Conservation (phyloP, 2,888 invertebrate genomes). For the Callosobruchus maculatus region DNA sequence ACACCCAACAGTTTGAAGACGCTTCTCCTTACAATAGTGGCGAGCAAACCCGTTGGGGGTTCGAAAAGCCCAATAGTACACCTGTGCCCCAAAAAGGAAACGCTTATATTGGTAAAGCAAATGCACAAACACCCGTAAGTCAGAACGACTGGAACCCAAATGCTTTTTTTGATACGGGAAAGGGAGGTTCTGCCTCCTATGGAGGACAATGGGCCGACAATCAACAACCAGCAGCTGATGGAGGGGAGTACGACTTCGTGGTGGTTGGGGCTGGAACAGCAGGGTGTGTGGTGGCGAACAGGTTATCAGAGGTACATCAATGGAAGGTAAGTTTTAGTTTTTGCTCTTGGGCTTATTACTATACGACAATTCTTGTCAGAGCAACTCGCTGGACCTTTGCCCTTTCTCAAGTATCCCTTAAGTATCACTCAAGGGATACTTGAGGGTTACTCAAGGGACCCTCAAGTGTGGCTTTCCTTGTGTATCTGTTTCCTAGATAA, state of each 20-base stretch:
- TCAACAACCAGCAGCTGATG: background rate
- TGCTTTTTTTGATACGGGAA: background rate
- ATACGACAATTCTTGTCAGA: background rate
- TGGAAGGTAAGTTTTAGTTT: conserved; percentile 54
- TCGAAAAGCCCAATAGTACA: background rate
- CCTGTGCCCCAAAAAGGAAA: no score
- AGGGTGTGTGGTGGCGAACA: conserved; percentile 64
- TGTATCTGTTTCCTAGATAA: no score
- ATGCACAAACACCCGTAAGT: background rate
- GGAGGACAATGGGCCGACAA: conserved; percentile 1
- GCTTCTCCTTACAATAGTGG: background rate
- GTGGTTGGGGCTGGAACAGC: conserved; percentile 66
- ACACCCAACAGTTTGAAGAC: background rate
- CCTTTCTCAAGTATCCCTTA: no score
- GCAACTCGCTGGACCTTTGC: no score
- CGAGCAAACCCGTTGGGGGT: background rate
- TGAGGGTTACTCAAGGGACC: no score
- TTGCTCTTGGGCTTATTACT: background rate
- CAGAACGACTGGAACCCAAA: background rate
- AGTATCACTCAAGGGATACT: no score
- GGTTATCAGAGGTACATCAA: conserved; percentile 58
- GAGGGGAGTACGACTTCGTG: conserved; percentile 54
- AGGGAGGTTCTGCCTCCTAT: background rate
- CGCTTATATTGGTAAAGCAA: background rate
- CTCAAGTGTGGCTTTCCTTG: no score